Conservation (phyloP, 2,888 invertebrate genomes). For the Zootermopsis nevadensis region DNA sequence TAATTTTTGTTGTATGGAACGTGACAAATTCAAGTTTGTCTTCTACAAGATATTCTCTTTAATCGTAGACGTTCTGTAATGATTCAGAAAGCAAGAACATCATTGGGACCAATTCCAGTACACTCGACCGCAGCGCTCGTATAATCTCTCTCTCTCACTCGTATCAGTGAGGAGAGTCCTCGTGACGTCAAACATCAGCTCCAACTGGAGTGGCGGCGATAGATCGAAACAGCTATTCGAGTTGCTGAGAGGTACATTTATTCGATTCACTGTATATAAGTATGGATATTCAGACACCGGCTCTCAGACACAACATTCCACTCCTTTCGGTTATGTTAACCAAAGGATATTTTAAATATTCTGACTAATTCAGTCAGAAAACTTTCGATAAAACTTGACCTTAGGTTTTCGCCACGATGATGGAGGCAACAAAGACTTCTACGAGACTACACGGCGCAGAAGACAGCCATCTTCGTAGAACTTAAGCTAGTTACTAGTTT, state of each 20-base stretch:
- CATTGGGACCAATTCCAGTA: background rate
- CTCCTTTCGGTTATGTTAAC: background rate
- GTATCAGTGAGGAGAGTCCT: background rate
- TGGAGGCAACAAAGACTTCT: too few relatives aligned
- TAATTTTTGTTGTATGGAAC: too few relatives aligned
- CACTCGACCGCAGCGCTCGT: background rate
- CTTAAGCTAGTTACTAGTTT: too few relatives aligned
- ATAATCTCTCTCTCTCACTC: background rate
- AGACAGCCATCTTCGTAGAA: too few relatives aligned
- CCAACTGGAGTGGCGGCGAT: too few relatives aligned
- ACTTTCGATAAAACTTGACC: too few relatives aligned
- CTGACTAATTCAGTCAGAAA: too few relatives aligned
- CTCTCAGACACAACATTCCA: background rate
- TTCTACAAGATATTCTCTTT: background rate
- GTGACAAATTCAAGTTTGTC: background rate
- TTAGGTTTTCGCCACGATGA: too few relatives aligned
- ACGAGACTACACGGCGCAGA: too few relatives aligned
- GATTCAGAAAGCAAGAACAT: background rate
- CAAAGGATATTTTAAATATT: background rate
- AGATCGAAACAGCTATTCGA: background rate
- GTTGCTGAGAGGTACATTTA: background rate
- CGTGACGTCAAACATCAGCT: background rate
- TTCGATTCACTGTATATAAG: background rate
- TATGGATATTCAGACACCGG: background rate
- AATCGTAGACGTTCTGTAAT: background rate